Percentiles rank a stretch among this genome's conserved stretches.
Conservation (phyloP, 2,888 invertebrate genomes). For the Odontocolon sp. region DNA sequence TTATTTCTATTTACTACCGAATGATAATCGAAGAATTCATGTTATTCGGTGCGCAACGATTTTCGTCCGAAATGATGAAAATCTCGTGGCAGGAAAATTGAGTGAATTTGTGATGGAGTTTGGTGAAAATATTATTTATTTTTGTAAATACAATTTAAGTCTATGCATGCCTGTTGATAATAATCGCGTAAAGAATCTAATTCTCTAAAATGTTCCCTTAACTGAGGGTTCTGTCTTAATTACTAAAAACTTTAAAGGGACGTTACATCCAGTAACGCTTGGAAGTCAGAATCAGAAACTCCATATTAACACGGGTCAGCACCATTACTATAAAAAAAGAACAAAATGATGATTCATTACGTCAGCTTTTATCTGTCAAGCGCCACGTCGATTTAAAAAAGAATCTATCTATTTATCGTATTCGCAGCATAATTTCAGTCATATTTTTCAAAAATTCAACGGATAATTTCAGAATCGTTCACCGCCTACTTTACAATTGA, state of each 20-base stretch:
- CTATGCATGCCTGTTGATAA: constrained; percentile 65
- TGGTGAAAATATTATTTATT: constrained; percentile 71
- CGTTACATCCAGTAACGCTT: constrained; percentile 32
- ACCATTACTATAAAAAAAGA: constrained; percentile 29
- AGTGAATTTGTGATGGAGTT: constrained; percentile 26
- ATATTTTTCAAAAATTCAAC: constrained; percentile 29
- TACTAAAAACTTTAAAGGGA: constrained; percentile 22
- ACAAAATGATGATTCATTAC: constrained; percentile 18
- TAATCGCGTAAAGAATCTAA: constrained; percentile 62
- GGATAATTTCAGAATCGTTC: constrained; percentile 6
- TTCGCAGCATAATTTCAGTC: constrained; percentile 31
- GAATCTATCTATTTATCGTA: not conserved
- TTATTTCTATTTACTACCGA: no score
- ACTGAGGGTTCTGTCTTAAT: constrained; percentile 27
- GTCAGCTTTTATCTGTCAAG: not conserved
- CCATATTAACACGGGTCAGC: constrained; percentile 34
- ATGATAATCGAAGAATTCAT: no score
- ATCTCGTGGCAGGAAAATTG: not conserved
- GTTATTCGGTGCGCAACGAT: no score
- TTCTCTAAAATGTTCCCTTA: constrained; percentile 52
- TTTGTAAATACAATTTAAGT: constrained; percentile 66
- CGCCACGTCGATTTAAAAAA: no score
- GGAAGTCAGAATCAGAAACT: constrained; percentile 29
- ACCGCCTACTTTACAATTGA: constrained; percentile 35
- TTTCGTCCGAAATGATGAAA: no score